Evolutionary conservation across 1,140 invertebrate genomes (phyloP), one percentile per base, ranked within the genome.

Genomic region (Caenorhabditis tropicalis): DNA sequence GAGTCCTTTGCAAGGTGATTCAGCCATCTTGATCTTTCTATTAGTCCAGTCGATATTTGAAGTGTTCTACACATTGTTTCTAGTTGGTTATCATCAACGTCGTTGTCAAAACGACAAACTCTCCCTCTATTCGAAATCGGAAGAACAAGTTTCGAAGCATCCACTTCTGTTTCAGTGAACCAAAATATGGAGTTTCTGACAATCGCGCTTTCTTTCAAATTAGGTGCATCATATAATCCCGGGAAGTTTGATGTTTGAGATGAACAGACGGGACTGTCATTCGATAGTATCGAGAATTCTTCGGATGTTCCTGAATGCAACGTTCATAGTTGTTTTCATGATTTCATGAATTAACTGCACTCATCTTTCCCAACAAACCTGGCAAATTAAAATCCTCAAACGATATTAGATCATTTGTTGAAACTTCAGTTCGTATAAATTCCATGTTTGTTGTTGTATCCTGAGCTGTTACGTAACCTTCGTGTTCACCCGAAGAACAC

Each of bases 161-260:
- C 65, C 3, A 74, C 65, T 74, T 74, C 65, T 21, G 36, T 43
- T 43, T 74, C 65, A 12, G 65, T 74, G 29, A 74, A 74, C 65
- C 65, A 74, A 46, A 74, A 74, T 74, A 74, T 74, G 5, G 65
- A 74, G 15, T 74, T 74, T 43, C 65, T 16, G 16, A 74, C 65
- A 24, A 74, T 24, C 5, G n/a, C 24, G 21, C 65, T 74, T 12
- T 74, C 65, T 43, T 43, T 74, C 10, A 74, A 46, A 46, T 46
- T 21, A 4, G 16, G 10, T 6, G 65, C 10, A 19, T 74, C 65
- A 12, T 74, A 74, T 1, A 10, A 21, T 15, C 19, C 6, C 19
- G 33, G 36, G 36, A 74, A 74, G 21, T 74, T 43, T 21, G 65
- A 27, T 10, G n/a, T 43, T 2, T 31, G 29, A 7, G 36, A 74